Base-by-base conservation (phyloP, 2,888 invertebrate genomes). In the Drosophila monieri region DNA sequence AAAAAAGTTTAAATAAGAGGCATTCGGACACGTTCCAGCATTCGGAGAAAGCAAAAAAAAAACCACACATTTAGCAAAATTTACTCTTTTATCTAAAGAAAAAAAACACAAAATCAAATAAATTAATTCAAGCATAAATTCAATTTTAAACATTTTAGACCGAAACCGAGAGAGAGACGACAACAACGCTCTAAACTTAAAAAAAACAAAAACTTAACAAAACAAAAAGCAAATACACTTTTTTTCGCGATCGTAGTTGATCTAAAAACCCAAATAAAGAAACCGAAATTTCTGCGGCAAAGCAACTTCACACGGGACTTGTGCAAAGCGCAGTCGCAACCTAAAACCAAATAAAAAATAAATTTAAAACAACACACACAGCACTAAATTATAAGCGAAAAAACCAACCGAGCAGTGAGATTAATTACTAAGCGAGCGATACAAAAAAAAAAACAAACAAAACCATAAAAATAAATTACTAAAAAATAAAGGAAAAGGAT, bases 71-170 rank as follows among this genome's bases (percentile, higher is more conserved):
- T 64, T 90, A 90, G 90, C 89, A 88, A 90, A 91, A 91, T 89
- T 89, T 90, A 91, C 91, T 90, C 88, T 89, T 90, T 90, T 90
- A 90, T 89, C 89, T 88, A 86, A 83, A 84, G 78, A 78, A 74
- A 49, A 51, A 74, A 74, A 55, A 58, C 72, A 69, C 70, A 67
- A 54, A 52, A 61, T 56, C 62, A 61, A 61, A 61, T 27, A 23
- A 48, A 23, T 86, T 88, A 77, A 80, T 80, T 81, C 84, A 86
- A 78, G 77, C 54, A 76, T 83, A 77, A 77, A 84, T 72, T 66
- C 84, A 80, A 85, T 84, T 84, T 79, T 81, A 86, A 84, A 88
- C 71, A 79, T 86, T 89, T 86, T 89, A 58, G 73, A 84, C 73
- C 69, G 37, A 58, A 72, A 80, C 71, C 71, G 25, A 32, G 32